Percentiles rank a stretch among this genome's conserved stretches.
Conservation (phyloP, 2,888 invertebrate species). For the Tuberolachnus salignus region DNA sequence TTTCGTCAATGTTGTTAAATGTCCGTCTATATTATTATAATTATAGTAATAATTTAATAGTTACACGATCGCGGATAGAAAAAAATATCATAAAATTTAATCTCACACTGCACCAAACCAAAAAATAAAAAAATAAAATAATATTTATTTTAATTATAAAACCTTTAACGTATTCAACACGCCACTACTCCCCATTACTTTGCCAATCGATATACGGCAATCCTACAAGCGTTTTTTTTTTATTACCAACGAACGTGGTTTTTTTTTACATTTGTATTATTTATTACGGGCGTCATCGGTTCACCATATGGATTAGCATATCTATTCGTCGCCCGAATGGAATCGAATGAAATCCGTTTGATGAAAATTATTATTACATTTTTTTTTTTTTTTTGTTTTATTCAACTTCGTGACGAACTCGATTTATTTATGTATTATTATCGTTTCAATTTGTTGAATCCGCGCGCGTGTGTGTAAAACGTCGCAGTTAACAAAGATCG, state of each 20-base stretch:
- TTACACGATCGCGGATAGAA: too few relatives aligned
- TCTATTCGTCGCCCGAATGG: neutral
- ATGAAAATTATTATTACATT: slow-evolving; percentile 16
- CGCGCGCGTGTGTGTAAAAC: neutral
- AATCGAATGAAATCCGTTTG: neutral
- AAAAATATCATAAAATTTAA: too few relatives aligned
- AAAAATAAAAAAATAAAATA: neutral
- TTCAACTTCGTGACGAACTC: slow-evolving; percentile 15
- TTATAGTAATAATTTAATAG: too few relatives aligned
- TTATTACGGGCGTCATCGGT: neutral
- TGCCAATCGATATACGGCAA: slow-evolving; percentile 22
- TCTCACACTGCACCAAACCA: too few relatives aligned
- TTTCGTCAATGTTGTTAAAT: too few relatives aligned
- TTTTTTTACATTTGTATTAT: slow-evolving; percentile 32
- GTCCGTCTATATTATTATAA: too few relatives aligned
- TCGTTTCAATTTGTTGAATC: slow-evolving; percentile 14
- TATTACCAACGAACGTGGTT: neutral
- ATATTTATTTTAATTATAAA: neutral
- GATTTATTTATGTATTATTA: slow-evolving; percentile 26
- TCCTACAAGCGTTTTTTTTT: slow-evolving; percentile 1
- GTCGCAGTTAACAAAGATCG: neutral
- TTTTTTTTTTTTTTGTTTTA: neutral
- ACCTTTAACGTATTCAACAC: slow-evolving; percentile 25
- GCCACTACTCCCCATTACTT: slow-evolving; percentile 25
- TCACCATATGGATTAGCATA: too few relatives aligned